Evolutionary conservation across 2,888 invertebrate genomes (phyloP), one percentile per base, ranked within the genome.

Genomic region (Amiota mariae): DNA sequence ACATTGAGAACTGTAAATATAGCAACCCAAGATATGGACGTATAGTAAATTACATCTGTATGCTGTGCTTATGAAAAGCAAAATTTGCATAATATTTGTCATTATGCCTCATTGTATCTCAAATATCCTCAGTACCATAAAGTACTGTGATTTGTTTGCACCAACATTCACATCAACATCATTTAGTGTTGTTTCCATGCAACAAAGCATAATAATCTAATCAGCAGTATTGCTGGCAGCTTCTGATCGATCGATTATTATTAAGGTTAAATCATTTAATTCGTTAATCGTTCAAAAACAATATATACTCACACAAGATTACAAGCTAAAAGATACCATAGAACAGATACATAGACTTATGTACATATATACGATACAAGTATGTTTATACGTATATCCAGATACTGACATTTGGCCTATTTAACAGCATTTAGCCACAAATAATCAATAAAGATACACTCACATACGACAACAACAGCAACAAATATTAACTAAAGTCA

Each of bases 211-310:
- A 6, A 36, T 36, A 36, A 6, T 36, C 36, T 24, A 24, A 24
- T 24, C 24, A 24, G 2, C 24, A 24, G 24, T 24, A 24, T 24
- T 24, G 24, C 24, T 36, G 36, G 36, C 36, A 36, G 59, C 59
- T 64, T 11, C 24, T 63, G 0, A 36, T 12, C 49, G 18, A 48
- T 24, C 54, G 54, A 20, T 68, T 51, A 54, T 51, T 84, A 84
- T 84, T 85, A 80, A 82, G 85, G 84, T 79, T 83, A 72, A 85
- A 85, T 81, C 80, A 85, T 81, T 82, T 85, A 84, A 84, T 36
- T 85, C 85, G 82, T 83, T 82, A 85, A 84, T 85, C 85, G 82
- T 85, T 79, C 85, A 63, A 24, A 24, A 36, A 67, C 64, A 9
- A 59, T 20, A 59, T 18, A 59, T 24, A 67, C 54, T 20, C 6